phyloP scores from a whole-genome alignment of 1,140 invertebrate species.

The Rhizoglyphus robini region DNA sequence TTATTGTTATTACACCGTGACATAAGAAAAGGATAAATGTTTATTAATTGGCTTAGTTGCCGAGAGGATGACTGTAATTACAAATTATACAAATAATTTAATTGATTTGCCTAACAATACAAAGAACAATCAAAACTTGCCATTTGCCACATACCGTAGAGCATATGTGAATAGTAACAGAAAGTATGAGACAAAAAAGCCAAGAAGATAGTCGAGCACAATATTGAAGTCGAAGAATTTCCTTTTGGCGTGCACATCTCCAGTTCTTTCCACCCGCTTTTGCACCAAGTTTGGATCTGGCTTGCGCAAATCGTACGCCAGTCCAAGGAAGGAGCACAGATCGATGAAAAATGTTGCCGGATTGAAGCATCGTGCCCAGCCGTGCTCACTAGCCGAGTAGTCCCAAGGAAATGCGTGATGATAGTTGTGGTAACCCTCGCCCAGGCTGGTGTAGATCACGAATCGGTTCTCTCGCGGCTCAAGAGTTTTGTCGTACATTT shows the following conservation, averaged over 20 bases:
- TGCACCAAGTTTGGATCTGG: slow-evolving; percentile 18
- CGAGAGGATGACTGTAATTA: no score
- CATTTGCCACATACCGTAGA: not conserved
- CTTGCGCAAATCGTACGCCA: slow-evolving; percentile 37
- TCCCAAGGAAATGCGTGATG: slow-evolving; percentile 45
- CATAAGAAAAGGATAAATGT: no score
- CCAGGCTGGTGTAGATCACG: slow-evolving; percentile 39
- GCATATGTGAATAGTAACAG: not conserved
- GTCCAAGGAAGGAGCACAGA: slow-evolving; percentile 36
- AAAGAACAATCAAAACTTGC: slow-evolving; percentile 1
- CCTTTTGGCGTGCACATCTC: not conserved
- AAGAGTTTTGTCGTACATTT: slow-evolving; percentile 36
- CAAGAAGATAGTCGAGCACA: not conserved
- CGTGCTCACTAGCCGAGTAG: slow-evolving; percentile 38
- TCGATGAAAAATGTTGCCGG: slow-evolving; percentile 44
- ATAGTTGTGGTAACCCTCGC: slow-evolving; percentile 44
- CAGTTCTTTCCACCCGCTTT: not conserved
- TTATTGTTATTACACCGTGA: no score
- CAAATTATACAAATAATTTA: no score
- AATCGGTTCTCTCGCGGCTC: slow-evolving; percentile 40
- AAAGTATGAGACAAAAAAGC: not conserved
- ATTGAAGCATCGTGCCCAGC: slow-evolving; percentile 35
- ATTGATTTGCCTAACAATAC: no score
- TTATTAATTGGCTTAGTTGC: no score
- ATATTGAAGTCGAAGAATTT: not conserved